phyloP scores from a whole-genome alignment of 1,140 invertebrate species.

The Ips nitidus region DNA sequence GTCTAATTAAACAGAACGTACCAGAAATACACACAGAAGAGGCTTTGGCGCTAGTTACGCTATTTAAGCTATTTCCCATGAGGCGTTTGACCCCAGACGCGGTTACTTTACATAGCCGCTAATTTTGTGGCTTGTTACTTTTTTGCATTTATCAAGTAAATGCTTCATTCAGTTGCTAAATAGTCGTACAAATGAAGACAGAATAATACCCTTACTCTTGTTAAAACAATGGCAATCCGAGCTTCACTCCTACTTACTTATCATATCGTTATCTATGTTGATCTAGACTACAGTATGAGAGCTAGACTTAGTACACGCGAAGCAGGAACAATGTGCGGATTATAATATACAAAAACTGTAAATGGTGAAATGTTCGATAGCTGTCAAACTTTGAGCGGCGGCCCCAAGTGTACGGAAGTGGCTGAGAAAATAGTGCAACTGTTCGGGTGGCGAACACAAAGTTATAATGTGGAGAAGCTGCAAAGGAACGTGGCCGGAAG shows the following conservation, averaged over 20 bases:
- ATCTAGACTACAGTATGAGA: too few species aligned
- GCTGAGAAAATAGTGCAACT: constrained; percentile 71
- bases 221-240: too few species aligned
- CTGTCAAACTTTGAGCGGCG: constrained; percentile 48
- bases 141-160: neutral
- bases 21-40: too few species aligned
- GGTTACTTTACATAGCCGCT: constrained; percentile 5
- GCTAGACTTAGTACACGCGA: too few species aligned
- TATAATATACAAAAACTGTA: neutral
- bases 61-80: constrained; percentile 7
- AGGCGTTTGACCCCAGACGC: constrained; percentile 6
- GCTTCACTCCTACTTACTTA: too few species aligned
- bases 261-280: too few species aligned
- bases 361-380: constrained; percentile 51
- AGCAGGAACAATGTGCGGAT: too few species aligned
- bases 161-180: too few species aligned
- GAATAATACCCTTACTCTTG: too few species aligned
- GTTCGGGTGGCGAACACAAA: constrained; percentile 70
- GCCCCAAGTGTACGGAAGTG: constrained; percentile 60
- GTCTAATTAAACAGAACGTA: too few species aligned
- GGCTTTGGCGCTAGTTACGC: too few species aligned
- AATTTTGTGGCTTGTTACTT: constrained; percentile 9
- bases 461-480: constrained; percentile 72
- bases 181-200: too few species aligned
- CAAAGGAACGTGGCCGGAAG: constrained; percentile 65